phyloP scores from a whole-genome alignment of 2,797 vertebrate species.

The Macropodus opercularis region DNA sequence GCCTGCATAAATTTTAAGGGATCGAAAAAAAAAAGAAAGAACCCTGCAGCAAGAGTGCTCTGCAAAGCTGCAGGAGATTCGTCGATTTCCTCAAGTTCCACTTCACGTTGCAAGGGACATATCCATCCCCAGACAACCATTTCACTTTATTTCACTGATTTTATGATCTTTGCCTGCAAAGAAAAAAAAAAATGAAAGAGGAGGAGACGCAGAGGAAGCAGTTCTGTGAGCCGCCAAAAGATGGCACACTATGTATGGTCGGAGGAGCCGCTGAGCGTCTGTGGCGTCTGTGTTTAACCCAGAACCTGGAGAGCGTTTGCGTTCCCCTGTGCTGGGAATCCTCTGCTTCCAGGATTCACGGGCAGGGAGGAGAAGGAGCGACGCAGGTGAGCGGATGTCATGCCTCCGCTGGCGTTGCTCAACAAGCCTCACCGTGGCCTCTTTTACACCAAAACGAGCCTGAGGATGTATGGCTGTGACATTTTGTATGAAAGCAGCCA shows the following conservation, averaged over 20 bases:
- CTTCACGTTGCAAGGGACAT: slow-evolving; percentile 74
- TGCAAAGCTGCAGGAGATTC: slow-evolving; percentile 68
- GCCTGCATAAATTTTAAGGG: slow-evolving; percentile 67
- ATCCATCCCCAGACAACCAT: slow-evolving; percentile 73
- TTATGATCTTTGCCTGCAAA: slow-evolving; percentile 70
- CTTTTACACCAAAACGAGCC: slow-evolving; percentile 67
- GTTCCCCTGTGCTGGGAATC: slow-evolving; percentile 77
- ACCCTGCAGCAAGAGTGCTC: slow-evolving; percentile 58
- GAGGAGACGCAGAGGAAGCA: slow-evolving; percentile 26
- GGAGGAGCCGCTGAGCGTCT: slow-evolving; percentile 45
- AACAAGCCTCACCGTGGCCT: slow-evolving; percentile 57
- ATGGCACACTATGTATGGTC: slow-evolving; percentile 80
- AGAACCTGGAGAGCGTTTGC: slow-evolving; percentile 75
- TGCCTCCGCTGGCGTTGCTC: slow-evolving; percentile 63
- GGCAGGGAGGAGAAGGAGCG: slow-evolving; percentile 57
- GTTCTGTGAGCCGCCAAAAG: slow-evolving; percentile 76
- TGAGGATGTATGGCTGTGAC: slow-evolving; percentile 66
- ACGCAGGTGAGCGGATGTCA: slow-evolving; percentile 72
- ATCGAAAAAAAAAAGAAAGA: slow-evolving; percentile 33
- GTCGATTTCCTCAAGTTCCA: slow-evolving; percentile 75
- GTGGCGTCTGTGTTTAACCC: slow-evolving; percentile 76
- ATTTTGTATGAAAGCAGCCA: slow-evolving; percentile 54
- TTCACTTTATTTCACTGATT: slow-evolving; percentile 75
- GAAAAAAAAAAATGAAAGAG: background rate
- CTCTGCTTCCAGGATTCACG: slow-evolving; percentile 71